phyloP scores from a whole-genome alignment of 2,797 vertebrate species.

The Tokudaia muenninki region DNA sequence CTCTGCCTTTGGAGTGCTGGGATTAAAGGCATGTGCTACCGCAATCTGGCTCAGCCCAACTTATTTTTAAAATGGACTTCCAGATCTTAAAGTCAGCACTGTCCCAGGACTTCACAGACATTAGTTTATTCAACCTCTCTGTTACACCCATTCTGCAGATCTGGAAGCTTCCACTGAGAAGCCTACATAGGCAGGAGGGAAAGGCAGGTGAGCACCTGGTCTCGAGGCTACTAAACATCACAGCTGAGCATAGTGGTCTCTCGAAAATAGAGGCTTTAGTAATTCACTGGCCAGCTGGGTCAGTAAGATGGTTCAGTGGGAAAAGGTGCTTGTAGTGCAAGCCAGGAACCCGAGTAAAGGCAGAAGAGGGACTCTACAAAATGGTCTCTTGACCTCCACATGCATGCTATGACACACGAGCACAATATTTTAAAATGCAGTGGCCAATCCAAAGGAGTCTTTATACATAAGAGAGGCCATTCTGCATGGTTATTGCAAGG shows the following conservation, averaged over 20 bases:
- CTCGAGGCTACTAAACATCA: neutral
- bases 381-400: neutral
- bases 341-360: neutral
- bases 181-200: neutral
- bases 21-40: too few species aligned
- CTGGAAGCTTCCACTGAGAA: neutral
- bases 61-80: neutral
- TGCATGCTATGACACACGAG: neutral
- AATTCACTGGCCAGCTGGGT: neutral
- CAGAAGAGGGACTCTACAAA: neutral
- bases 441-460: neutral
- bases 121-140: neutral
- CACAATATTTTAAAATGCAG: neutral
- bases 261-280: neutral
- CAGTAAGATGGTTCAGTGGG: neutral
- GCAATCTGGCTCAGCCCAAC: neutral
- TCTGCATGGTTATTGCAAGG: neutral
- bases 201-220: neutral
- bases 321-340: neutral
- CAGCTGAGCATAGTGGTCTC: neutral
- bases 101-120: neutral
- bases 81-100: neutral
- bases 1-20: too few species aligned
- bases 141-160: neutral
- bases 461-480: neutral